Conservation (phyloP, 2,797 vertebrate species). For the Gadopsis marmoratus region DNA sequence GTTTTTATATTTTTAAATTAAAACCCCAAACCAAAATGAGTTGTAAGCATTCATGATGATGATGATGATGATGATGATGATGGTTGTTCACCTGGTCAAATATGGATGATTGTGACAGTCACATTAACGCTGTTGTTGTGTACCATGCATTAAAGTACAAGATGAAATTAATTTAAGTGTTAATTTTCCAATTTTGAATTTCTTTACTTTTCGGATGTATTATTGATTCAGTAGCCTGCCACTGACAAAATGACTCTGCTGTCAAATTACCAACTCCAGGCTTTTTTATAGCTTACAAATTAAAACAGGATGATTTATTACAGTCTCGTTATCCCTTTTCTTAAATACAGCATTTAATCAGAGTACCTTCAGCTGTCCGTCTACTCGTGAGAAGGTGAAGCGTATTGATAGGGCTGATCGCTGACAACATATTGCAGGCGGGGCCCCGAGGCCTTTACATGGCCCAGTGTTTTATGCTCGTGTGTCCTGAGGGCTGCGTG, state of each 20-base stretch:
- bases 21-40: neutral
- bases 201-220: neutral
- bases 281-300: neutral
- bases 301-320: neutral
- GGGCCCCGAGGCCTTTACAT: conserved; percentile 26
- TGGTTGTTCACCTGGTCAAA: neutral
- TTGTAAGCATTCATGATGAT: no score
- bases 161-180: no score
- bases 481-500: conserved; percentile 43
- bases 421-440: conserved; percentile 46
- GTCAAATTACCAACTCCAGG: neutral
- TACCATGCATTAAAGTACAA: neutral
- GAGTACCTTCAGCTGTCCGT: neutral
- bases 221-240: neutral
- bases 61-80: neutral
- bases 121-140: neutral
- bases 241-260: neutral
- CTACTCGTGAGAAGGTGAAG: neutral
- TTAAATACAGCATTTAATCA: no score
- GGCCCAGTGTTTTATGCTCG: neutral
- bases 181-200: neutral
- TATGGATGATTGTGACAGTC: neutral
- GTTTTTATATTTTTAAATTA: no score
- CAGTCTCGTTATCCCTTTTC: neutral
- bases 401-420: neutral